Evolutionary conservation across 2,113 vertebrate genomes (phyloP).

Genomic region (Bubalus kerabau): DNA sequence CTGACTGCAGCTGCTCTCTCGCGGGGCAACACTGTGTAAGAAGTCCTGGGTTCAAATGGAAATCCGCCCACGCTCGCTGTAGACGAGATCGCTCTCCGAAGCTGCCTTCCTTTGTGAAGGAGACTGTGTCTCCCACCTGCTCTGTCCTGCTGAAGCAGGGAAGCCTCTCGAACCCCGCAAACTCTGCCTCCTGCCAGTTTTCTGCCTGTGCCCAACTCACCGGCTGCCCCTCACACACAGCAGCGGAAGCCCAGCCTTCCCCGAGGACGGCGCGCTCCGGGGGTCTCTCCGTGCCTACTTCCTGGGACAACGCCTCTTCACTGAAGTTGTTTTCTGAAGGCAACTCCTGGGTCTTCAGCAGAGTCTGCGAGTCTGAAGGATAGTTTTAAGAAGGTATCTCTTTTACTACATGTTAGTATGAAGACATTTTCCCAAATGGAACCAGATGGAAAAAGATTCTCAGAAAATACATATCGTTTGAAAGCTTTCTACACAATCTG

Average conservation of each 20-base stretch:
- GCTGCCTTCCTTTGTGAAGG: neutral
- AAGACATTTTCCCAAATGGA: neutral
- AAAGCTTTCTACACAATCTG: neutral
- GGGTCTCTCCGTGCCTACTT: accelerated
- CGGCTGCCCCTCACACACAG: neutral
- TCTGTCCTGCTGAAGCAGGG: neutral
- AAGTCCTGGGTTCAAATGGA: neutral
- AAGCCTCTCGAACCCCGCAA: neutral
- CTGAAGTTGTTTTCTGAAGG: neutral
- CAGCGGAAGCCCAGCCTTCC: neutral
- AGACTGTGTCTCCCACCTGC: too few relatives aligned
- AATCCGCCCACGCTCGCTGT: neutral
- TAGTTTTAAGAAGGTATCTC: neutral
- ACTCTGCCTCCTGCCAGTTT: neutral
- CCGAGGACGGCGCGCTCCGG: accelerated
- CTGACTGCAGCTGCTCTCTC: accelerated
- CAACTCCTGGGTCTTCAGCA: neutral
- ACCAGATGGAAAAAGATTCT: neutral
- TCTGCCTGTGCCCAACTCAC: neutral
- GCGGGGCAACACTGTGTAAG: neutral
- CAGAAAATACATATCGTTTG: neutral
- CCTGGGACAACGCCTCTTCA: neutral
- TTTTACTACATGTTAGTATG: neutral
- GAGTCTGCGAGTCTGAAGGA: neutral
- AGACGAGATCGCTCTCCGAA: neutral